phyloP scores from a whole-genome alignment of 2,113 vertebrate genomes.

The Trematomus loennbergii region DNA sequence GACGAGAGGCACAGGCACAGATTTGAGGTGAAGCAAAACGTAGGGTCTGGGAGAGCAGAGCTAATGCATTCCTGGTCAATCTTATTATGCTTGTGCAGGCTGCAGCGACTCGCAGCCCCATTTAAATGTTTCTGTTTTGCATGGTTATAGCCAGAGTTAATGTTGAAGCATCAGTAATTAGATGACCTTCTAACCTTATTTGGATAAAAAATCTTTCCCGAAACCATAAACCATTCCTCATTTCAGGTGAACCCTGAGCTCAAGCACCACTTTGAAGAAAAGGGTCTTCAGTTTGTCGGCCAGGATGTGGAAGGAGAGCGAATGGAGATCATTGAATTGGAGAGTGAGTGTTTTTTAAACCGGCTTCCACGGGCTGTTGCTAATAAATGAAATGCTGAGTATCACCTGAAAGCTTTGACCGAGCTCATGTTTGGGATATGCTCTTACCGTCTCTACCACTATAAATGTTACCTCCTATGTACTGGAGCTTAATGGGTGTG shows the following conservation, averaged over 20 bases:
- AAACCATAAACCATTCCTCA: not conserved
- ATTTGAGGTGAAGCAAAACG: conserved; percentile 88
- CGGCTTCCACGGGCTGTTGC: not conserved
- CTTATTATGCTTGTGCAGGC: not conserved
- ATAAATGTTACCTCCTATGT: no score
- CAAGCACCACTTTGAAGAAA: conserved; percentile 89
- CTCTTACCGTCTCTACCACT: not conserved
- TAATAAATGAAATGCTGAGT: not conserved
- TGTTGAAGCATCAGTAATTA: not conserved
- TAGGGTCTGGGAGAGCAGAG: no score
- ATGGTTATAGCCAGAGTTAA: not conserved
- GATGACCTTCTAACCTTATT: not conserved
- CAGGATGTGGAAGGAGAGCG: conserved; percentile 93
- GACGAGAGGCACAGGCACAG: conserved; percentile 97
- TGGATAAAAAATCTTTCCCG: not conserved
- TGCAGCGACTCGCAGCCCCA: not conserved
- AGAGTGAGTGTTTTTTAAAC: conserved; percentile 81
- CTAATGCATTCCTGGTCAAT: not conserved
- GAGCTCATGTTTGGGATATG: not conserved
- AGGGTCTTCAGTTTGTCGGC: conserved; percentile 93
- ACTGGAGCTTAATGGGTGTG: not conserved
- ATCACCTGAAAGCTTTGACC: not conserved
- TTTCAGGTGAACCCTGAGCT: conserved; percentile 93
- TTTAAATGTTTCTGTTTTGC: conserved; percentile 1
- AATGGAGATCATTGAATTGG: conserved; percentile 96